A percentile compares a stretch with the other conserved stretches of the same genome.
These are phyloP conservation scores for Gastracanthus pulcherrimus DNA, from an alignment of 2,888 invertebrate genomes.

Conservation along the genomic window DNA sequence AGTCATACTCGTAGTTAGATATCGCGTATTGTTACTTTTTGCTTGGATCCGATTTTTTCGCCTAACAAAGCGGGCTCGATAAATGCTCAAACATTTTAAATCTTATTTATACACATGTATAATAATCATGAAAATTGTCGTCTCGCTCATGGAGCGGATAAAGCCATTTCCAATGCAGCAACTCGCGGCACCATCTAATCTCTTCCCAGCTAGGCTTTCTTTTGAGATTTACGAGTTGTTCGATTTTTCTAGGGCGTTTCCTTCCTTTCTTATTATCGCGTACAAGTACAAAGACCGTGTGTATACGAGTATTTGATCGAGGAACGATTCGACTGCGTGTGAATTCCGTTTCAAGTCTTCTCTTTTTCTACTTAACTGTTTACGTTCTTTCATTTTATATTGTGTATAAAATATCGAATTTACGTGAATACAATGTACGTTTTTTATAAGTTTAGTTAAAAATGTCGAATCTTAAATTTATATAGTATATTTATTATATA, in stretches of 20 bases:
- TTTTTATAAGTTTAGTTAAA: slow-evolving; percentile 22
- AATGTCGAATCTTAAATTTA: slow-evolving; percentile 53
- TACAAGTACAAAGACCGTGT: slow-evolving; percentile 10
- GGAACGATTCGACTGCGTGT: slow-evolving; percentile 52
- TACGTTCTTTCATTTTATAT: not conserved
- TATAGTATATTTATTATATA: slow-evolving; percentile 34
- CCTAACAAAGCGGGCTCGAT: not conserved
- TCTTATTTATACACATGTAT: slow-evolving; percentile 10
- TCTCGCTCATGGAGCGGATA: slow-evolving; percentile 35
- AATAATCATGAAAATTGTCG: slow-evolving; percentile 23
- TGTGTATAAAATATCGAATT: slow-evolving; percentile 56
- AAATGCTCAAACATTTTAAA: not conserved
- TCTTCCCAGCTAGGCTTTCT: slow-evolving; percentile 32
- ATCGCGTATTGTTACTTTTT: not conserved
- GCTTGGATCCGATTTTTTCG: slow-evolving; percentile 12
- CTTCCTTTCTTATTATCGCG: not conserved
- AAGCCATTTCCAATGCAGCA: not conserved
- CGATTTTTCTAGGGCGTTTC: not conserved
- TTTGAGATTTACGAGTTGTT: not conserved
- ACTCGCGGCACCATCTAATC: slow-evolving; percentile 17
- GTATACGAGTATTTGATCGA: slow-evolving; percentile 43
- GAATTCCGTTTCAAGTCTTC: slow-evolving; percentile 21
- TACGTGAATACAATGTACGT: slow-evolving; percentile 37
- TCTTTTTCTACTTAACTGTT: not conserved
- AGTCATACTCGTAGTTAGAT: too few species aligned